A percentile compares a stretch with the other conserved stretches of the same genome.
phyloP scores from a whole-genome alignment of 2,888 invertebrate genomes.

The Sminthurides aquaticus region DNA sequence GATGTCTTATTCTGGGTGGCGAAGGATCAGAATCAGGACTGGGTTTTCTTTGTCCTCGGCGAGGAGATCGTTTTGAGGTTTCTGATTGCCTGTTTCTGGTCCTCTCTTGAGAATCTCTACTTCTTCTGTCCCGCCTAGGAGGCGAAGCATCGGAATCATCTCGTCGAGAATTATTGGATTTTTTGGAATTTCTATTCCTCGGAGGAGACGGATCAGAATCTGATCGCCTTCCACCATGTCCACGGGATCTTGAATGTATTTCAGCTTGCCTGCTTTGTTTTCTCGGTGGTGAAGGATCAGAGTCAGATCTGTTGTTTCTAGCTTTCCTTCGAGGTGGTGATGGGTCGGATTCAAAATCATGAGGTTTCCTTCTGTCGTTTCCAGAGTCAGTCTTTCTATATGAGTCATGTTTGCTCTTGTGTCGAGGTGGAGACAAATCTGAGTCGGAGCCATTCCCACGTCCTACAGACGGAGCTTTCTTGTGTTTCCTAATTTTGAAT shows the following conservation, averaged over 20 bases:
- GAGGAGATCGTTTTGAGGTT: no score
- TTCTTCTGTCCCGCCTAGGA: constrained; percentile 38
- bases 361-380: no score
- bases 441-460: constrained; percentile 25
- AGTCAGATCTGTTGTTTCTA: constrained; percentile 7
- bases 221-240: constrained; percentile 19
- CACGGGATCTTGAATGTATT: constrained; percentile 29
- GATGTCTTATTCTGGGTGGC: constrained; percentile 30
- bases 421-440: constrained; percentile 44
- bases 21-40: constrained; percentile 34
- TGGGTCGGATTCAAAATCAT: constrained; percentile 45
- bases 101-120: no score
- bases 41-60: no score
- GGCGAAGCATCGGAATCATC: constrained; percentile 41
- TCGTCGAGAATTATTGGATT: not conserved
- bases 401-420: not conserved
- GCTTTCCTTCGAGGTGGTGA: constrained; percentile 47
- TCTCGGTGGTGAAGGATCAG: constrained; percentile 44
- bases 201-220: constrained; percentile 22
- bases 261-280: constrained; percentile 21
- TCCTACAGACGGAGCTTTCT: not conserved
- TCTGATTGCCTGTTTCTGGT: no score
- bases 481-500: constrained; percentile 1
- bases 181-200: not conserved
- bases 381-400: constrained; percentile 29